phyloP scores from a whole-genome alignment of 2,888 invertebrate genomes.

The Eilema caniola region DNA sequence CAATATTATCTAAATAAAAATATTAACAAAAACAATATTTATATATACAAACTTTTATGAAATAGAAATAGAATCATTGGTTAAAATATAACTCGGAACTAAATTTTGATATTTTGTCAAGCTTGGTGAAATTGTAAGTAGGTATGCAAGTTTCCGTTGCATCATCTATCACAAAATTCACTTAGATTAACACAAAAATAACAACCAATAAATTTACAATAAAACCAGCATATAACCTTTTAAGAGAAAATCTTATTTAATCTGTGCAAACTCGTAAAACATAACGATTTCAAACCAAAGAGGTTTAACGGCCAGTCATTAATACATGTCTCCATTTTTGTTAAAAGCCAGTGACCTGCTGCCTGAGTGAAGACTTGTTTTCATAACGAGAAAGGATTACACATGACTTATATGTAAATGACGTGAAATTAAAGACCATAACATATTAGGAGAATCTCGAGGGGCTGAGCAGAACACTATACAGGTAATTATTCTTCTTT shows the following conservation, averaged over 20 bases:
- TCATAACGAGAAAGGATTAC: constrained; percentile 35
- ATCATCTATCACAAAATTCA: neutral
- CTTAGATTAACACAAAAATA: too few species aligned
- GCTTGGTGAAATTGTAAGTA: too few species aligned
- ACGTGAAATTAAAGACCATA: constrained; percentile 25
- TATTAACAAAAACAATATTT: too few species aligned
- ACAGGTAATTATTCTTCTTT: neutral
- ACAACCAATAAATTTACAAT: neutral
- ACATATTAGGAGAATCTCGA: constrained; percentile 13
- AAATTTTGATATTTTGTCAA: too few species aligned
- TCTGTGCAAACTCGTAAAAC: constrained; percentile 19
- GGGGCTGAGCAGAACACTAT: neutral
- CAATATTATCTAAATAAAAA: too few species aligned
- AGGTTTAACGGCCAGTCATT: constrained; percentile 35
- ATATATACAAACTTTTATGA: too few species aligned
- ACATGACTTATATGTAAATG: constrained; percentile 28
- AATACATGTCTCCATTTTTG: constrained; percentile 35
- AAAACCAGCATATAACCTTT: neutral
- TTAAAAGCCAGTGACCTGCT: constrained; percentile 34
- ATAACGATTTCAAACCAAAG: constrained; percentile 17
- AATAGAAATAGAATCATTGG: too few species aligned
- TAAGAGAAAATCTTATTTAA: constrained; percentile 3
- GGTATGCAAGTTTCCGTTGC: too few species aligned
- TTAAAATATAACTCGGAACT: too few species aligned
- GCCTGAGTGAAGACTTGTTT: constrained; percentile 31